Percentiles rank a stretch among this genome's conserved stretches.
Evolutionary conservation across 2,888 invertebrate species (phyloP).

Genomic region (Pterobdella sp.): DNA sequence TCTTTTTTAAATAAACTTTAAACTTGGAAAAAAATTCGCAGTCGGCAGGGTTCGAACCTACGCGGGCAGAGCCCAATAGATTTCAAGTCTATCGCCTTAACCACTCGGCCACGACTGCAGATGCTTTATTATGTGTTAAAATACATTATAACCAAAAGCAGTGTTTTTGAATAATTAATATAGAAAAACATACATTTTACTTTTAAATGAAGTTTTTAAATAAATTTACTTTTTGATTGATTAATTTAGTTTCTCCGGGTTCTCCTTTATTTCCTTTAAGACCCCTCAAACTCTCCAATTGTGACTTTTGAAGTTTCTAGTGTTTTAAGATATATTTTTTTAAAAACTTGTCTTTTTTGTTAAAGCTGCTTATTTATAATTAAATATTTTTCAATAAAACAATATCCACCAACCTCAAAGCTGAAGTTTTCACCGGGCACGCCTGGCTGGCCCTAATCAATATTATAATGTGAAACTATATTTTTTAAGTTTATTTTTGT

Average conservation of each 20-base stretch:
- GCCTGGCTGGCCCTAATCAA: background rate
- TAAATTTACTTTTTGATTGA: background rate
- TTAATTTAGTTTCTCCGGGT: slow-evolving; percentile 12
- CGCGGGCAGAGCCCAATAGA: slow-evolving; percentile 17
- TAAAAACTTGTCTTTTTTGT: background rate
- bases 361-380: background rate
- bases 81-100: slow-evolving; percentile 16
- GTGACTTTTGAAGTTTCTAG: background rate
- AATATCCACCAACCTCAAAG: background rate
- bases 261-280: slow-evolving; percentile 24
- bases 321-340: background rate
- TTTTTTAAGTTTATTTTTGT: too few species aligned
- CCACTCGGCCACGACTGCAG: slow-evolving; percentile 15
- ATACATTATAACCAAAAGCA: background rate
- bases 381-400: background rate
- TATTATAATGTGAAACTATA: background rate
- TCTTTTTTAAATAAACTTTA: background rate
- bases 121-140: background rate
- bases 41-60: slow-evolving; percentile 16
- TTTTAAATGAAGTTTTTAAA: background rate
- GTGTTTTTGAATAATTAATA: background rate
- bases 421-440: too few species aligned
- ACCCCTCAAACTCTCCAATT: background rate
- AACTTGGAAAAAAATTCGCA: background rate
- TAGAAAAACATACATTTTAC: background rate